A percentile compares a stretch with the other conserved stretches of the same genome.
Evolutionary conservation across 1,140 invertebrate species (phyloP).

Genomic region (Panagrolaimus sp.): DNA sequence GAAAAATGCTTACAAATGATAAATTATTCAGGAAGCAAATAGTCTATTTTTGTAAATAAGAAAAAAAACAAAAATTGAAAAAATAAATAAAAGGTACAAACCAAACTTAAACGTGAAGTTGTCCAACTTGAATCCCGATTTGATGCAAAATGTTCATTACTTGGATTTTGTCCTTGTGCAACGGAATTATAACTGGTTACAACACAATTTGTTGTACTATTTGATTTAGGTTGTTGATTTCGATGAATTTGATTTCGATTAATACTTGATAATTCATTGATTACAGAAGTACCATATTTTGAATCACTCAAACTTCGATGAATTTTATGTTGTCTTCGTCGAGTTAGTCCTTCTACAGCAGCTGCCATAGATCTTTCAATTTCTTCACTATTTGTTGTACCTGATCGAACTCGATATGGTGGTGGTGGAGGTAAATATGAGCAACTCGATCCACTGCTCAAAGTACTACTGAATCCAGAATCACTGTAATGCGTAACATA

Average conservation of each 20-base stretch:
- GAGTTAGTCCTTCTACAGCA: slow-evolving; percentile 5
- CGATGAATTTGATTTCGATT: not conserved
- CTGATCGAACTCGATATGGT: slow-evolving; percentile 42
- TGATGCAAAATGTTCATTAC: slow-evolving; percentile 7
- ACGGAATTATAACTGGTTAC: slow-evolving; percentile 8
- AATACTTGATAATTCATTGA: not conserved
- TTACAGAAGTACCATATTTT: slow-evolving; percentile 32
- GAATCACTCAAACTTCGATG: slow-evolving; percentile 48
- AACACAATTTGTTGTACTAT: slow-evolving; percentile 7
- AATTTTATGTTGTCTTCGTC: slow-evolving; percentile 35
- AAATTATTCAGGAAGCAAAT: not conserved
- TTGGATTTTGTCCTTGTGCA: not conserved
- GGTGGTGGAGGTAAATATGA: slow-evolving; percentile 47
- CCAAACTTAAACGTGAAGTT: slow-evolving; percentile 23
- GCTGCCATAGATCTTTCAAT: slow-evolving; percentile 13
- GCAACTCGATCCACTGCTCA: slow-evolving; percentile 45
- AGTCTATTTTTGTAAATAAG: no score
- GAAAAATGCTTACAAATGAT: slow-evolving; percentile 1
- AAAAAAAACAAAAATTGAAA: not conserved
- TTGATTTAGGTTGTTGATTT: not conserved
- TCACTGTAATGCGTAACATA: slow-evolving; percentile 53
- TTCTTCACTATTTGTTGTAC: slow-evolving; percentile 29
- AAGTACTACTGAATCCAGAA: slow-evolving; percentile 44
- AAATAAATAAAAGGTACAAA: slow-evolving; percentile 13
- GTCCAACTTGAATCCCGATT: slow-evolving; percentile 32